These are phyloP conservation scores for Channa maculata DNA, from an alignment of 2,113 vertebrate genomes.

Conservation along the genomic window DNA sequence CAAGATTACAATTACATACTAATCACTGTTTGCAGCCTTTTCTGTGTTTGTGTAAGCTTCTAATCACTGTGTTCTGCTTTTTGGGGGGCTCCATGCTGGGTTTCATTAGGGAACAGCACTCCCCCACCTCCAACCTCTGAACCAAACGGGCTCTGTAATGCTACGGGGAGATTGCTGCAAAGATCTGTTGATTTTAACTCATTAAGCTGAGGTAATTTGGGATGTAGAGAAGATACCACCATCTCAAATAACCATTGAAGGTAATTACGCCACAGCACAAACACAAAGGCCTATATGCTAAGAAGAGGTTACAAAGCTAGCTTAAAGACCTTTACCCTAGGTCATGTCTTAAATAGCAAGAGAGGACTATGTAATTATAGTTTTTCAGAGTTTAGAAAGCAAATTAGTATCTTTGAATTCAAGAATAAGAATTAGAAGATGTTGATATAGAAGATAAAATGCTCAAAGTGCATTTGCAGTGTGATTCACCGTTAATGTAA, in stretches of 20 bases:
- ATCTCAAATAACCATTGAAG: constrained; percentile 56
- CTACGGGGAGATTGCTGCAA: constrained; percentile 59
- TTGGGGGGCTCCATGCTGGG: constrained; percentile 68
- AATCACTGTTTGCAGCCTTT: constrained; percentile 75
- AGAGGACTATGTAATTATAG: constrained; percentile 21
- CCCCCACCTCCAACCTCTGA: constrained; percentile 64
- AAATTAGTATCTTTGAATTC: constrained; percentile 27
- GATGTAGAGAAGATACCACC: constrained; percentile 44
- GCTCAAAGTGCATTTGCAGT: constrained; percentile 1
- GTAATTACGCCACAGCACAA: constrained; percentile 53
- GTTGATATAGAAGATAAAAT: background rate
- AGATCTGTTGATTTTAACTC: constrained; percentile 70
- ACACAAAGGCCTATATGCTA: constrained; percentile 39
- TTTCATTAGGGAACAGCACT: constrained; percentile 73
- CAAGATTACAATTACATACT: constrained; percentile 73
- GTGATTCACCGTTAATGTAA: background rate
- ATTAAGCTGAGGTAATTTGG: constrained; percentile 72
- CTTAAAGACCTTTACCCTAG: constrained; percentile 12
- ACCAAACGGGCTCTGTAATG: constrained; percentile 53
- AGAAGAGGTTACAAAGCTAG: constrained; percentile 29
- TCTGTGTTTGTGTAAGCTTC: constrained; percentile 70
- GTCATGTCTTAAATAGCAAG: constrained; percentile 20
- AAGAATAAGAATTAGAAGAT: constrained; percentile 9
- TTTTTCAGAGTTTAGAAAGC: constrained; percentile 5
- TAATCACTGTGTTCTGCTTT: constrained; percentile 78